Percentiles rank a stretch among this genome's conserved stretches.
Conservation (phyloP, 92 coral and sea anemone species). For the Palythoa caribaeorum region DNA sequence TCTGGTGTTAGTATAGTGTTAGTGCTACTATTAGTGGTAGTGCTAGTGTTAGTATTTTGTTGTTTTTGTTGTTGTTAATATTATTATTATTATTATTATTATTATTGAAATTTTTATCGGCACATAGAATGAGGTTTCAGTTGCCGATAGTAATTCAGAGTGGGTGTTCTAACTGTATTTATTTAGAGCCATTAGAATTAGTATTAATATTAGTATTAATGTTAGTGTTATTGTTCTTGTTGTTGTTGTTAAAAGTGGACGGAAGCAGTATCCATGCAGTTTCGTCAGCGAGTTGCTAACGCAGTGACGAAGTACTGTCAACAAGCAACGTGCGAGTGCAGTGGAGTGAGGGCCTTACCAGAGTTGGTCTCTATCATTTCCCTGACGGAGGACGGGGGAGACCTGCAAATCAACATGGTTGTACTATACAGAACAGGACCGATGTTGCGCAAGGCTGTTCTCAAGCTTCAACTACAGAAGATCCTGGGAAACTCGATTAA, state of each 20-base stretch:
- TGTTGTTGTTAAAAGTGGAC: conserved; percentile 22
- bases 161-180: too few relatives aligned
- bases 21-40: too few relatives aligned
- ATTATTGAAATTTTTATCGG: too few relatives aligned
- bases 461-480: conserved; percentile 19
- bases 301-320: conserved; percentile 36
- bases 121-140: too few relatives aligned
- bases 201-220: too few relatives aligned
- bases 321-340: conserved; percentile 28
- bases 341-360: neutral
- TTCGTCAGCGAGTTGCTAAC: conserved; percentile 41
- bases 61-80: too few relatives aligned
- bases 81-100: too few relatives aligned
- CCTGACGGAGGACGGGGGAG: conserved; percentile 8
- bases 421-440: conserved; percentile 31
- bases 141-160: too few relatives aligned
- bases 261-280: neutral
- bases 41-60: too few relatives aligned
- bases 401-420: conserved; percentile 15
- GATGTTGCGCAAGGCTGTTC: neutral
- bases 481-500: conserved; percentile 17
- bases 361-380: conserved; percentile 32
- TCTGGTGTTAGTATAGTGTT: too few relatives aligned
- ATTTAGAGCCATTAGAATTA: too few relatives aligned
- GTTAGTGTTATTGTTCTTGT: too few relatives aligned